These are phyloP conservation scores for Eulemur mongoz DNA, from an alignment of 2,797 vertebrate species.

Conservation along the genomic window DNA sequence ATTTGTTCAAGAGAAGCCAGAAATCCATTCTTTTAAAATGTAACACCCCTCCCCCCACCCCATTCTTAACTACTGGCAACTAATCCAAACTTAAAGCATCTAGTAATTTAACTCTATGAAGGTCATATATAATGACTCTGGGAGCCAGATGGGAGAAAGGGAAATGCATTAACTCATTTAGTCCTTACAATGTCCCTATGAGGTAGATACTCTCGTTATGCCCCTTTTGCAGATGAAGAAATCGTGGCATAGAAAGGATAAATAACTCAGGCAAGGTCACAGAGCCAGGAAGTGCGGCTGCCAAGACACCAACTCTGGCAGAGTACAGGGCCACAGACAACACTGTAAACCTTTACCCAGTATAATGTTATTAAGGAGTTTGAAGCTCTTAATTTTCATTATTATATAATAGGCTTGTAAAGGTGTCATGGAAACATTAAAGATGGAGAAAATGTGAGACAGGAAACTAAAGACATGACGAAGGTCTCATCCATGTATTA, in stretches of 20 bases:
- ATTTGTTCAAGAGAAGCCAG: background rate
- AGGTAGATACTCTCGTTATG: too few relatives aligned
- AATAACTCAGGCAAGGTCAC: background rate
- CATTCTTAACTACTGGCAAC: background rate
- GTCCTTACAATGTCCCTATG: background rate
- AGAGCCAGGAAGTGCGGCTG: background rate
- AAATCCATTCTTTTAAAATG: background rate
- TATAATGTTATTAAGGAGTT: background rate
- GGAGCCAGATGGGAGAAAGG: background rate
- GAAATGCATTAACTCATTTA: background rate
- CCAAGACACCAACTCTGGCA: background rate
- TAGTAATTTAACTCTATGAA: background rate
- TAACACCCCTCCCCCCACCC: background rate
- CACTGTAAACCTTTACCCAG: background rate
- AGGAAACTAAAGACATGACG: background rate
- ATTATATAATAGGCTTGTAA: background rate
- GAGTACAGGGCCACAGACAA: background rate
- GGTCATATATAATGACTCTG: background rate
- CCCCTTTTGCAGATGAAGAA: background rate
- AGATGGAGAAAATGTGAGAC: background rate
- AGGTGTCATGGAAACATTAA: background rate
- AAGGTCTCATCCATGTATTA: background rate
- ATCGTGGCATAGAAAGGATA: background rate
- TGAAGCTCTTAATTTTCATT: background rate
- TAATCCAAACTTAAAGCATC: slow-evolving; percentile 8